Percentiles rank a stretch among this genome's conserved stretches.
phyloP scores from a whole-genome alignment of 2,113 vertebrate species.

The Thomomys bottae region DNA sequence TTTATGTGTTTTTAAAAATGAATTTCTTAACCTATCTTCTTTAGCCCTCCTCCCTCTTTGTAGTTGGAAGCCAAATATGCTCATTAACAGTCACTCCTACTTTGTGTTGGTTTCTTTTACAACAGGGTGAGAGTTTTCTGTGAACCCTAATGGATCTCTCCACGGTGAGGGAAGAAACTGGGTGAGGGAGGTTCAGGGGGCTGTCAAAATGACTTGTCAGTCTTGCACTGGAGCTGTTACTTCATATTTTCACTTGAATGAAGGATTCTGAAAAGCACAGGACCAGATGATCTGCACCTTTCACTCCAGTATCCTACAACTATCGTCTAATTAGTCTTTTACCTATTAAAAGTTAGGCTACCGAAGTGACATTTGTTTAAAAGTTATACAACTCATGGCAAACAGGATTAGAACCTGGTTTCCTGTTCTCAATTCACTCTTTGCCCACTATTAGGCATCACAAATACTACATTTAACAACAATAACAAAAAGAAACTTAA shows the following conservation, averaged over 20 bases:
- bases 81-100: background rate
- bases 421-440: constrained; percentile 22
- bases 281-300: background rate
- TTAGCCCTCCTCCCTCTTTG: constrained; percentile 10
- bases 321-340: background rate
- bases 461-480: background rate
- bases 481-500: background rate
- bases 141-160: background rate
- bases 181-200: background rate
- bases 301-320: background rate
- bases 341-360: background rate
- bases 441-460: background rate
- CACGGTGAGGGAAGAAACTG: background rate
- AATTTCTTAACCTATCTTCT: constrained; percentile 20
- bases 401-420: background rate
- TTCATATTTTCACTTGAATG: background rate
- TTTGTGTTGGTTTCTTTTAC: constrained; percentile 19
- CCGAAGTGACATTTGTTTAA: constrained; percentile 13
- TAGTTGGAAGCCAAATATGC: constrained; percentile 21
- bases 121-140: constrained; percentile 12
- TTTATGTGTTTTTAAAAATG: background rate
- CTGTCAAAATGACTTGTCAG: background rate
- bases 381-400: background rate
- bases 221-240: background rate
- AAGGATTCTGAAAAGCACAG: constrained; percentile 12